phyloP scores from a whole-genome alignment of 2,113 vertebrate species.

The Ptyas mucosa region DNA sequence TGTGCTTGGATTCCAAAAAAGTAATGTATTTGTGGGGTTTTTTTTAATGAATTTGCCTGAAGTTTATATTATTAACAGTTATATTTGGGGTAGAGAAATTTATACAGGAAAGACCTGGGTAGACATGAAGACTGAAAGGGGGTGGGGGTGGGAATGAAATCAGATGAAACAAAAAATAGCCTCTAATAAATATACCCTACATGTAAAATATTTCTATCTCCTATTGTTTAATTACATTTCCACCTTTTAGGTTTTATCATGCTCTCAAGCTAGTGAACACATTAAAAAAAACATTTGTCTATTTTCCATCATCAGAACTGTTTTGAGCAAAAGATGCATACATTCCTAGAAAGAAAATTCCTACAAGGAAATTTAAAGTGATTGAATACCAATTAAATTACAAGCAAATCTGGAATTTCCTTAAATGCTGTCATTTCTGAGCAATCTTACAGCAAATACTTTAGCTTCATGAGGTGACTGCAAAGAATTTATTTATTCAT shows the following conservation, averaged over 20 bases:
- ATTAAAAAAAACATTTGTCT: neutral
- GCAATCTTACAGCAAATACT: neutral
- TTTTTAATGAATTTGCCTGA: constrained; percentile 37
- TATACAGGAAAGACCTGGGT: neutral
- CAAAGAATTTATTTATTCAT: neutral
- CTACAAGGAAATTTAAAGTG: neutral
- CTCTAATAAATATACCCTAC: constrained; percentile 11
- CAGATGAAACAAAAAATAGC: constrained; percentile 1
- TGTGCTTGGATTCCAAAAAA: constrained; percentile 36
- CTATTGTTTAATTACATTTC: constrained; percentile 16
- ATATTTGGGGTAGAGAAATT: constrained; percentile 24
- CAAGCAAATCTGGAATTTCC: neutral
- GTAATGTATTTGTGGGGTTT: neutral
- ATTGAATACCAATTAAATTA: neutral
- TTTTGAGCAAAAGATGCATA: neutral
- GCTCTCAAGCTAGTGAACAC: neutral
- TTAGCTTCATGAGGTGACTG: neutral
- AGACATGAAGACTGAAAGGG: neutral
- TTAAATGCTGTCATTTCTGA: neutral
- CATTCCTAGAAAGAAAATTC: neutral
- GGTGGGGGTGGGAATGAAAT: fast-evolving
- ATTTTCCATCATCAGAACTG: neutral
- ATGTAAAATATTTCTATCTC: neutral
- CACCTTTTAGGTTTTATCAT: neutral
- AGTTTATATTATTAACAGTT: constrained; percentile 28